Percentiles rank a stretch among this genome's conserved stretches.
These are phyloP conservation scores for Meloidogyne hapla DNA, from an alignment of 1,140 invertebrate genomes.

Conservation along the genomic window DNA sequence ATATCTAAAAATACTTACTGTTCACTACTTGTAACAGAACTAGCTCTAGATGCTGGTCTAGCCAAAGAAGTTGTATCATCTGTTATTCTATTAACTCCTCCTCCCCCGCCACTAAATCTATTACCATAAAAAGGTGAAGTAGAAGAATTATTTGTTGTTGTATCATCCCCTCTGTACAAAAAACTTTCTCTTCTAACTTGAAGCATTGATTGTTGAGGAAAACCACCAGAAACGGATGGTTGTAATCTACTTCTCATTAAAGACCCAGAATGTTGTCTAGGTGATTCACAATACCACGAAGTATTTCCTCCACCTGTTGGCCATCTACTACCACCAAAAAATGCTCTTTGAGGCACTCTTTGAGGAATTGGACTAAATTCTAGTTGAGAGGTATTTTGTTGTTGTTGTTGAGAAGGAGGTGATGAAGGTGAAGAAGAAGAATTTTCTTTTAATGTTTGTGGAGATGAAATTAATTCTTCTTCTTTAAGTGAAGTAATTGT, in stretches of 20 bases:
- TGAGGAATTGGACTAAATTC: background rate
- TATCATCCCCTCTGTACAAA: conserved; percentile 49
- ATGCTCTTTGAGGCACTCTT: background rate
- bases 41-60: conserved; percentile 56
- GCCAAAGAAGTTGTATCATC: conserved; percentile 13
- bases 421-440: background rate
- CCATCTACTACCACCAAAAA: background rate
- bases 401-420: background rate
- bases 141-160: background rate
- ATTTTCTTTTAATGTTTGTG: background rate
- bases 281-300: conserved; percentile 5
- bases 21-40: conserved; percentile 53
- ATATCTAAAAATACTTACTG: background rate
- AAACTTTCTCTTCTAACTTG: conserved; percentile 57
- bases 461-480: background rate
- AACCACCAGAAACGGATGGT: conserved; percentile 3
- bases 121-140: background rate
- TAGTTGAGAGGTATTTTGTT: background rate
- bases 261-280: background rate
- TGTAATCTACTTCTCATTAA: conserved; percentile 17
- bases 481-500: background rate
- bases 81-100: conserved; percentile 32
- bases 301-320: background rate
- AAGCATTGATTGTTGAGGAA: background rate
- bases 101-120: background rate